Evolutionary conservation across 2,113 vertebrate genomes (phyloP).

Genomic region (Cyprinodon brontotheroides): DNA sequence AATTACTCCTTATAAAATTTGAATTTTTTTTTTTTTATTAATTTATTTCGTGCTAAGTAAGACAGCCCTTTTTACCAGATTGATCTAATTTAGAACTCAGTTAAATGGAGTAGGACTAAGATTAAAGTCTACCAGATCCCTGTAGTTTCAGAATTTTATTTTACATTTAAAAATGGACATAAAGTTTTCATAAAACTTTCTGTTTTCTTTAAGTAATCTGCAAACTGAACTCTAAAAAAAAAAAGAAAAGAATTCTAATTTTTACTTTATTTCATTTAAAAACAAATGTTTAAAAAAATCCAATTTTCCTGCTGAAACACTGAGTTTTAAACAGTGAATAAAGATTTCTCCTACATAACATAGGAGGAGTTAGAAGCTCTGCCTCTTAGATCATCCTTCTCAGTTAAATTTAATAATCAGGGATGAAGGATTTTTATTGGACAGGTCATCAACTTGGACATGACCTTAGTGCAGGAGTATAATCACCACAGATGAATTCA

Average conservation of each 20-base stretch:
- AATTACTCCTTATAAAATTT: background rate
- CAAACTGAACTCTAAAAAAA: background rate
- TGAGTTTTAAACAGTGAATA: background rate
- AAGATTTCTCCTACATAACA: background rate
- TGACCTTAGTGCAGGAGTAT: background rate
- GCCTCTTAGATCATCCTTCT: background rate
- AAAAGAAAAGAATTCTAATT: background rate
- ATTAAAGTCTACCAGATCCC: background rate
- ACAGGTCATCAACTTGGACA: background rate
- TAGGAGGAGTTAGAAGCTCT: background rate
- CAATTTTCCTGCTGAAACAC: background rate
- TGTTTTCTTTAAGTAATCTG: background rate
- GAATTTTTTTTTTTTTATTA: background rate
- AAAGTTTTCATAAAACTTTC: background rate
- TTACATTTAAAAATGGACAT: too few relatives aligned
- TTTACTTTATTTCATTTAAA: too few relatives aligned
- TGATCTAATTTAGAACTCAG: conserved; percentile 2
- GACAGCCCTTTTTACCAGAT: background rate
- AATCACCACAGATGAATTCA: background rate
- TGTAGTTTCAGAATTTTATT: background rate
- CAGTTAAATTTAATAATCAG: background rate
- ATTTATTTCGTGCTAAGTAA: background rate
- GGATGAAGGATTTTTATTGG: background rate
- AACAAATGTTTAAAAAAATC: background rate
- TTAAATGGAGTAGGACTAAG: background rate